Evolutionary conservation across 2,797 vertebrate species (phyloP), one percentile per base, ranked within the genome.

Genomic region (Furcifer pardalis): DNA sequence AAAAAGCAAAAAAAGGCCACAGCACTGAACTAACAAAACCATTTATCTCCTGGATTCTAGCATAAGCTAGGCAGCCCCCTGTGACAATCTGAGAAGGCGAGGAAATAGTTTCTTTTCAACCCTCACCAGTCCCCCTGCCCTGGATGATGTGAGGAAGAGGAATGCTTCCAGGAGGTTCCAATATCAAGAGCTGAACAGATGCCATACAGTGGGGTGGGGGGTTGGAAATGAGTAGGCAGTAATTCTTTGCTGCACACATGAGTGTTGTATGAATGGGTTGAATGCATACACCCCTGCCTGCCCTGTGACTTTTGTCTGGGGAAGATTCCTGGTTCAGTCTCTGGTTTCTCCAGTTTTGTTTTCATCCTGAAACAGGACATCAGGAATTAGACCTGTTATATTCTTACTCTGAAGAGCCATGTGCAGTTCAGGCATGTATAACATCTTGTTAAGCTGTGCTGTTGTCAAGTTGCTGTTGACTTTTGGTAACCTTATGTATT

Each of bases 1-100:
- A 52, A 87, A 89, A n/a, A n/a, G n/a, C n/a, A n/a, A n/a, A n/a
- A n/a, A n/a, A n/a, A n/a, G n/a, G 87, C 12, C 23, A 74, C 37
- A n/a, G 40, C 30, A 79, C 42, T 12, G 37, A 77, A 74, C 9
- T 8, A 15, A 85, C 19, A 74, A 87, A 86, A 60, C 79, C 56
- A 66, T 79, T 79, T 62, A 1, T 30, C 0, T 0, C 71, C 72
- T 87, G 17, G 85, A 84, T 27, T 44, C 82, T 23, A 68, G 7
- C 68, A 87, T 74, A 0, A 44, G 12, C 25, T n/a, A 1, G 4
- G 19, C 46, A 46, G 62, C 35, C 21, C 23, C 40, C 10, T 71
- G 13, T 25, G 63, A 78, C 17, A 42, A 81, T 1, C 60, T 46
- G 46, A 80, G 25, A 63, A 15, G 68, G 65, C 27, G 37, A 30